Percentiles rank a stretch among this genome's conserved stretches.
Conservation (phyloP, 2,113 vertebrate species). For the Morone chrysops region DNA sequence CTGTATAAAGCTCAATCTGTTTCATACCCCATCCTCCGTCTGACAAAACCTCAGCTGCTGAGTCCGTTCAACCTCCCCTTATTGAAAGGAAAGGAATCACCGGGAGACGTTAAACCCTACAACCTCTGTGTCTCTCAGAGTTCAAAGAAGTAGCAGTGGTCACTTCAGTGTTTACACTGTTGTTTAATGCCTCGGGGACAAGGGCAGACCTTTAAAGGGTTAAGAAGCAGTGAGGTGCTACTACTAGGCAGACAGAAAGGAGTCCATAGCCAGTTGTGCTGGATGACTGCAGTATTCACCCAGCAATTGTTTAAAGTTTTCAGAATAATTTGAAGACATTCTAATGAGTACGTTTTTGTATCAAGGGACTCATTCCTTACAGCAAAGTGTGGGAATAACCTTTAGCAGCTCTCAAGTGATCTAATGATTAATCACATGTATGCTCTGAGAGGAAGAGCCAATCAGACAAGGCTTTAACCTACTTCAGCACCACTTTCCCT, state of each 20-base stretch:
- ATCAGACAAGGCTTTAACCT: background rate
- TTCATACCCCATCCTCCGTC: constrained; percentile 27
- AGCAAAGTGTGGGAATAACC: background rate
- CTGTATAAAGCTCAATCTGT: constrained; percentile 45
- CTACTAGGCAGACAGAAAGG: background rate
- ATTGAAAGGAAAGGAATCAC: constrained; percentile 69
- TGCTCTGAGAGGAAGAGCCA: background rate
- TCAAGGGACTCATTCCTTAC: background rate
- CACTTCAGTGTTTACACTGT: constrained; percentile 63
- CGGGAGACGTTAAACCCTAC: constrained; percentile 55
- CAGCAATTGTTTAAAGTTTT: too few species aligned
- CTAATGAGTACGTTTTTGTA: too few species aligned
- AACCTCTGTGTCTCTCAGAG: constrained; percentile 42
- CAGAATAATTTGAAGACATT: too few species aligned
- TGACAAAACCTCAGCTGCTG: constrained; percentile 68
- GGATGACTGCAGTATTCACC: background rate
- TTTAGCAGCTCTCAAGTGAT: constrained; percentile 1
- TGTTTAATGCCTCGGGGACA: constrained; percentile 26
- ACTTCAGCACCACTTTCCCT: background rate
- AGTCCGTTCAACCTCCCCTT: constrained; percentile 39
- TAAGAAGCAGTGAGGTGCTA: background rate
- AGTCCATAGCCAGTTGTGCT: background rate
- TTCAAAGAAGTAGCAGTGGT: constrained; percentile 12
- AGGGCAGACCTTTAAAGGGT: constrained; percentile 31
- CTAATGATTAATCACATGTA: background rate